Evolutionary conservation across 1,140 invertebrate genomes (phyloP), one percentile per base, ranked within the genome.

Genomic region (Hyposmocoma kahamanoa): DNA sequence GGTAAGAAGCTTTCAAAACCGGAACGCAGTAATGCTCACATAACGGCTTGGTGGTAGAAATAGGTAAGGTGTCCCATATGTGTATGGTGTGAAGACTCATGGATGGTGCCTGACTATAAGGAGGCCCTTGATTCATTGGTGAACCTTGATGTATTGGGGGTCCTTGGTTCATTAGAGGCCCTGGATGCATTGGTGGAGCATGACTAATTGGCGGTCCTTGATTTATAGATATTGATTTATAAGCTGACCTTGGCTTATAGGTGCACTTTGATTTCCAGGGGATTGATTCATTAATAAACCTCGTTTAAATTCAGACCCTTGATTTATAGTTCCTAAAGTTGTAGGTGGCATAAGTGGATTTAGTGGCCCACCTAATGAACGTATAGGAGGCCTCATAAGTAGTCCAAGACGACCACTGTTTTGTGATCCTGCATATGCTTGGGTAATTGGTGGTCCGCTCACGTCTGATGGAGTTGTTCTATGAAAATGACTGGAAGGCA

Each of bases 381-480:
- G 50, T 39, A 51, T 13, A 41, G 38, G 38, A 11, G 38, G 38
- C 9, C 32, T 17, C 32, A 36, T 36, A 13, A 17, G 32, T 36
- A 20, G 9, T 50, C 34, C 57, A 8, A 32, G 22, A 32, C 56
- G 54, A 10, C 59, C 54, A 20, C 53, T 50, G 44, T 34, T 47
- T 22, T 54, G 61, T 44, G 58, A 28, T 51, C 38, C 47, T 28
- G 54, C 50, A 2, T 18, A 8, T 38, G 52, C 41, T 47, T 50
- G 54, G 5, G 56, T 48, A 28, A 15, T 6, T 8, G 34, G 34
- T 28, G 6, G 6, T 6, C 11, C 11, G 6, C 6, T 6, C 24
- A 6, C 24, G 15, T 36, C 15, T 36, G 34, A 15, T 15, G 5
- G 6, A 10, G 34, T 5, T 9, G 15, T 15, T 9, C 15, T n/a